A percentile compares a stretch with the other conserved stretches of the same genome.
These are phyloP conservation scores for Calcarius lapponicus DNA, from an alignment of 2,797 vertebrate species.

Conservation along the genomic window DNA sequence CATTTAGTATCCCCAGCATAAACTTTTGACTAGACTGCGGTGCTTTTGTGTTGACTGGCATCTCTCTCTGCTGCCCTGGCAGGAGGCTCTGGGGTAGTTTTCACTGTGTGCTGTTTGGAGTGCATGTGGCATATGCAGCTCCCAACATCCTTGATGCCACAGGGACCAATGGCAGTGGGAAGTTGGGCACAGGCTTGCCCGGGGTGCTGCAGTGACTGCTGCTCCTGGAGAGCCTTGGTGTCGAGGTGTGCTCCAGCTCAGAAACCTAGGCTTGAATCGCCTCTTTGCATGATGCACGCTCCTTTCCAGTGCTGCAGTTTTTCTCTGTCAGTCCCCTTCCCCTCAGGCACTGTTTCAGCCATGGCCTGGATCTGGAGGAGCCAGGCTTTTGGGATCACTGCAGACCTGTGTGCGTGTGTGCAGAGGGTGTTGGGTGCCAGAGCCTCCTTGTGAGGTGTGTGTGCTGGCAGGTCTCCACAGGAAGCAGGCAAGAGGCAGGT, in stretches of 20 bases:
- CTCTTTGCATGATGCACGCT: background rate
- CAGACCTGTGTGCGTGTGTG: background rate
- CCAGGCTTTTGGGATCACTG: accelerated
- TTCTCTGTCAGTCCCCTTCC: slow-evolving; percentile 19
- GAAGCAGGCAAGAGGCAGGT: background rate
- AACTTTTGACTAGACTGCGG: background rate
- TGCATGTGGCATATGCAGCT: accelerated
- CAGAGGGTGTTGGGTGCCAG: background rate
- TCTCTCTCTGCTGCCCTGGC: background rate
- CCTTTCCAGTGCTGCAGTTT: background rate
- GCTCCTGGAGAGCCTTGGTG: background rate
- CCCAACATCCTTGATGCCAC: background rate
- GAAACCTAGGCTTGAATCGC: slow-evolving; percentile 26
- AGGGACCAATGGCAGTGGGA: accelerated
- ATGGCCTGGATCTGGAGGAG: background rate
- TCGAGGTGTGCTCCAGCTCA: background rate
- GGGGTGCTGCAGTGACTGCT: background rate
- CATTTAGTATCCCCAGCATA: accelerated
- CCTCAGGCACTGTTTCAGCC: slow-evolving; percentile 3
- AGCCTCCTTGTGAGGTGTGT: background rate
- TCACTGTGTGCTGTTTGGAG: accelerated
- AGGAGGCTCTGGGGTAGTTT: background rate
- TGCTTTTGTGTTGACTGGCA: background rate
- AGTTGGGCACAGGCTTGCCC: background rate
- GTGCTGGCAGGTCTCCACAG: background rate